These are phyloP conservation scores for Sciaenops ocellatus DNA, from an alignment of 2,797 vertebrate genomes.

Conservation along the genomic window DNA sequence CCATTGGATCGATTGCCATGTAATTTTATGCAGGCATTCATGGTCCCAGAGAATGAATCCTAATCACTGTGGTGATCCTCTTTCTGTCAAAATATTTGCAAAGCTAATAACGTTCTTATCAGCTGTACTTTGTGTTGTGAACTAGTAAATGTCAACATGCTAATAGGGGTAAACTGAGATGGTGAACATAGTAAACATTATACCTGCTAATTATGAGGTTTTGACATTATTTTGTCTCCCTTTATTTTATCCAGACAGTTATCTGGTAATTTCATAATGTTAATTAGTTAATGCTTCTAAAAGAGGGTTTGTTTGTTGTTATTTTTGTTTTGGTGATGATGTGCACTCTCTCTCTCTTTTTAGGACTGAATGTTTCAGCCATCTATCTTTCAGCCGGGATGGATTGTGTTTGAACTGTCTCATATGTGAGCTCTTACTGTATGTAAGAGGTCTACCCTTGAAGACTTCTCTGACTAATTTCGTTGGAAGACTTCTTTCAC, in stretches of 20 bases:
- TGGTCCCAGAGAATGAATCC: not conserved
- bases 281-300: constrained; percentile 32
- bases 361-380: constrained; percentile 2
- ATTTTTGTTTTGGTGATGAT: not conserved
- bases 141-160: not conserved
- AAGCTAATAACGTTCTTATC: too few species aligned
- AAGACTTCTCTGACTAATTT: not conserved
- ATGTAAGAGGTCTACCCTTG: not conserved
- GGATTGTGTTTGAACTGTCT: constrained; percentile 3
- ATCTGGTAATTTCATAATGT: constrained; percentile 17
- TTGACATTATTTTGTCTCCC: constrained; percentile 4
- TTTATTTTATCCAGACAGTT: constrained; percentile 25
- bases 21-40: not conserved
- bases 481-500: not conserved
- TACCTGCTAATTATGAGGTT: constrained; percentile 4
- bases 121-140: not conserved
- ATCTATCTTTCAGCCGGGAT: not conserved
- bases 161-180: not conserved
- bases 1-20: not conserved
- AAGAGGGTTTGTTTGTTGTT: not conserved
- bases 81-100: too few species aligned
- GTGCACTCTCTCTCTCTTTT: not conserved
- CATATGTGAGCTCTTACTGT: not conserved
- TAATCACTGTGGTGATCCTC: not conserved
- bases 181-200: not conserved